Evolutionary conservation across 2,113 vertebrate genomes (phyloP).

Genomic region (Ceyx margarethae): DNA sequence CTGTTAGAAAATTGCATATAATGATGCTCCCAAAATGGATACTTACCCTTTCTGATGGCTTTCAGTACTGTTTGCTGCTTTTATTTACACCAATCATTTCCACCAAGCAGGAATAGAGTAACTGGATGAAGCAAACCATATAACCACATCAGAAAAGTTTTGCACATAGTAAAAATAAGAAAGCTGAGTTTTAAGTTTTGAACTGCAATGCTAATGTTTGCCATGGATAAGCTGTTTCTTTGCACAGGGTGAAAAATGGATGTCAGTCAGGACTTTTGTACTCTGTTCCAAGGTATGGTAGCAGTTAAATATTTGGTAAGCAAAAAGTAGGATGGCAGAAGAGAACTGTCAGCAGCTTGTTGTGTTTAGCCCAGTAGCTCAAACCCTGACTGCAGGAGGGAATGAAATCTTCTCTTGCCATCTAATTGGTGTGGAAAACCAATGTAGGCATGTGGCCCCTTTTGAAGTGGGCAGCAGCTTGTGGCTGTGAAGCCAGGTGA

Average conservation of each 20-base stretch:
- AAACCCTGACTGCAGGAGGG: accelerated
- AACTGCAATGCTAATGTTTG: background rate
- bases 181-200: background rate
- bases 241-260: background rate
- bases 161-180: background rate
- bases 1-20: background rate
- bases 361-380: background rate
- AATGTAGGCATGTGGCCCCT: background rate
- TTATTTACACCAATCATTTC: background rate
- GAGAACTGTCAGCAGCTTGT: background rate
- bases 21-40: background rate
- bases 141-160: background rate
- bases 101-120: background rate
- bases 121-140: background rate
- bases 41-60: background rate
- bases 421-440: background rate
- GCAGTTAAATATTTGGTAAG: background rate
- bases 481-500: background rate
- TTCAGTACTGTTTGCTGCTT: background rate
- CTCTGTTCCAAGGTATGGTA: background rate
- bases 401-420: background rate
- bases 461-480: background rate
- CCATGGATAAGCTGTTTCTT: background rate
- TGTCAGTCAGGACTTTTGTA: background rate
- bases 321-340: background rate